Evolutionary conservation across 2,113 vertebrate species (phyloP).

Genomic region (Pterophyllum scalare): DNA sequence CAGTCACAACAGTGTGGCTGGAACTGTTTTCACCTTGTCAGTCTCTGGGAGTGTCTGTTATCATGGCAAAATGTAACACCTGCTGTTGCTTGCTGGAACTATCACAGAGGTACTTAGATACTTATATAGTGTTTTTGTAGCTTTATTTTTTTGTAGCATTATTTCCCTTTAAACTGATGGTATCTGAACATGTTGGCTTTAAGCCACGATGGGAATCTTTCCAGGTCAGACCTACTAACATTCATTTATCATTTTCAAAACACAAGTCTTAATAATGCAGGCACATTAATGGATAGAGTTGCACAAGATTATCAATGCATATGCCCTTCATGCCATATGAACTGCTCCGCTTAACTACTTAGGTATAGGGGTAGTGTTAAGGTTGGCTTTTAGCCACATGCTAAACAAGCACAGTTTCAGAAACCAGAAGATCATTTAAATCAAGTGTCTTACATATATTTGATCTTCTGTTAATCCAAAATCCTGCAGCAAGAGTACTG

Average conservation of each 20-base stretch:
- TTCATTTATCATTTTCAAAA: background rate
- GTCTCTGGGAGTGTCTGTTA: background rate
- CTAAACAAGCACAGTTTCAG: background rate
- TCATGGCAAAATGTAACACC: background rate
- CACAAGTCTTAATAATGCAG: background rate
- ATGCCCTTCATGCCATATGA: background rate
- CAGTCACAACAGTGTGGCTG: background rate
- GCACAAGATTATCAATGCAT: background rate
- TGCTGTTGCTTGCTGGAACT: background rate
- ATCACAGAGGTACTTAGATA: background rate
- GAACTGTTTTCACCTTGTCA: background rate
- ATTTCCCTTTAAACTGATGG: background rate
- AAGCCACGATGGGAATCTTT: background rate
- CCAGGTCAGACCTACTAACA: background rate
- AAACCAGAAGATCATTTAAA: too few species aligned
- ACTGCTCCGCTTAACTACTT: background rate
- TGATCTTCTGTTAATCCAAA: background rate
- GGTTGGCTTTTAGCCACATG: background rate
- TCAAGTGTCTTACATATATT: background rate
- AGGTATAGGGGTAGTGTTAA: background rate
- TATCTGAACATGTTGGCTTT: background rate
- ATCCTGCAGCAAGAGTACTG: too few species aligned
- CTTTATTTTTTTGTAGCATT: background rate
- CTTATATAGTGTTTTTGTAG: background rate
- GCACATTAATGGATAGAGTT: background rate